A percentile compares a stretch with the other conserved stretches of the same genome.
These are phyloP conservation scores for Acrocephalus kingi DNA, from an alignment of 2,113 vertebrate genomes.

Conservation along the genomic window DNA sequence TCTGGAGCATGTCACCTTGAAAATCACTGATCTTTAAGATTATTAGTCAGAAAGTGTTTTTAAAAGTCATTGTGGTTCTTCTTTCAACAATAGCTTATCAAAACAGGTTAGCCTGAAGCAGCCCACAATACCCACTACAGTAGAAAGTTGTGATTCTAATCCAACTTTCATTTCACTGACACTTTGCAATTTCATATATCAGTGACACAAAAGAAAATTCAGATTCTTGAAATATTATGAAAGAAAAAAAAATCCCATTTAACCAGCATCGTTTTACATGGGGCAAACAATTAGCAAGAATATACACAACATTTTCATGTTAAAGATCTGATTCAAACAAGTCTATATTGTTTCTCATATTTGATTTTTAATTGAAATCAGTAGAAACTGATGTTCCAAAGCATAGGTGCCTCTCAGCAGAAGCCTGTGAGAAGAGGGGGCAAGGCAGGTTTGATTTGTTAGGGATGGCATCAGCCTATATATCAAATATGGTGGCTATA, in stretches of 20 bases:
- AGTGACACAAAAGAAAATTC: background rate
- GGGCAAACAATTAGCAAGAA: background rate
- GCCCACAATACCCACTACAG: rapidly evolving
- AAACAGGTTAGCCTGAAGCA: background rate
- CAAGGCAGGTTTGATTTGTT: background rate
- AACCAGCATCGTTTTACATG: background rate
- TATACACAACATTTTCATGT: background rate
- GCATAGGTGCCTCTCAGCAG: background rate
- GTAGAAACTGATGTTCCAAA: background rate
- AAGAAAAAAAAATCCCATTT: background rate
- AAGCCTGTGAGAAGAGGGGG: background rate
- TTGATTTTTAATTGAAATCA: background rate
- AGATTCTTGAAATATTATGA: background rate
- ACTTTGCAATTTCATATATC: background rate
- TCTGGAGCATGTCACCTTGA: background rate
- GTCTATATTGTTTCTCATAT: background rate
- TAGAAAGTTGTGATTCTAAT: background rate
- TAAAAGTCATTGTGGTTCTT: background rate
- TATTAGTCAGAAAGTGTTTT: background rate
- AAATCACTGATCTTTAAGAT: background rate
- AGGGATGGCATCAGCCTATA: background rate
- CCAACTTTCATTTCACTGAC: background rate
- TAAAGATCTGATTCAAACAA: background rate
- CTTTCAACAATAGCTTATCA: background rate
- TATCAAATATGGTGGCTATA: background rate